phyloP scores from a whole-genome alignment of 2,113 vertebrate species.

The Limnothrissa miodon region DNA sequence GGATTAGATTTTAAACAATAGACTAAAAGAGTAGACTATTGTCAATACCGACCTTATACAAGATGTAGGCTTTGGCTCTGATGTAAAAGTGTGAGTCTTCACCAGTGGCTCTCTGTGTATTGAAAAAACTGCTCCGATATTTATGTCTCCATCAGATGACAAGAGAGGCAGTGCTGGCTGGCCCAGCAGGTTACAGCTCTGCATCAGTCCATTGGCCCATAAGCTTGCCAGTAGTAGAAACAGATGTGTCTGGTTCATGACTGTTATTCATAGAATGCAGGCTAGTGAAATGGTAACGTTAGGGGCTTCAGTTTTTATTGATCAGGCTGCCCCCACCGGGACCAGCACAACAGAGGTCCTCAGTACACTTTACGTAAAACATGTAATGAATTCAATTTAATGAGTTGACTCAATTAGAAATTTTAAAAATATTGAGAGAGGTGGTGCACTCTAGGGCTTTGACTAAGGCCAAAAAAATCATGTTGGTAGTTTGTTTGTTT shows the following conservation, averaged over 20 bases:
- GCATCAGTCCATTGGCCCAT: background rate
- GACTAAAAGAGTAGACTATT: background rate
- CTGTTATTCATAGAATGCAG: background rate
- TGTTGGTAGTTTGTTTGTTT: no score
- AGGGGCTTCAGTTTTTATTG: background rate
- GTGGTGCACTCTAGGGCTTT: no score
- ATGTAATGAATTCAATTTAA: background rate
- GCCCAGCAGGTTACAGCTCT: conserved; percentile 29
- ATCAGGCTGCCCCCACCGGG: background rate
- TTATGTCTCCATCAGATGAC: conserved; percentile 28
- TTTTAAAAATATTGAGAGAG: no score
- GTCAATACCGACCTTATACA: conserved; percentile 17
- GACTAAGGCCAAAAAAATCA: no score
- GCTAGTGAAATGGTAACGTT: background rate
- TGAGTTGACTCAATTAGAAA: no score
- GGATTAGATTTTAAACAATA: background rate
- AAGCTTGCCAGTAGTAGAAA: conserved; percentile 5
- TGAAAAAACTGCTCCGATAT: conserved; percentile 39
- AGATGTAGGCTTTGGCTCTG: conserved; percentile 23
- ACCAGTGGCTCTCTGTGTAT: conserved; percentile 32
- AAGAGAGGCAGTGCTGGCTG: conserved; percentile 24
- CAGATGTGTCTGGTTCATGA: background rate
- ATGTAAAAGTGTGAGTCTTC: conserved; percentile 23
- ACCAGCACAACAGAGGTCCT: background rate
- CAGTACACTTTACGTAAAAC: background rate